These are phyloP conservation scores for Pantherophis vulpinus DNA, from an alignment of 2,797 vertebrate genomes.

Conservation along the genomic window DNA sequence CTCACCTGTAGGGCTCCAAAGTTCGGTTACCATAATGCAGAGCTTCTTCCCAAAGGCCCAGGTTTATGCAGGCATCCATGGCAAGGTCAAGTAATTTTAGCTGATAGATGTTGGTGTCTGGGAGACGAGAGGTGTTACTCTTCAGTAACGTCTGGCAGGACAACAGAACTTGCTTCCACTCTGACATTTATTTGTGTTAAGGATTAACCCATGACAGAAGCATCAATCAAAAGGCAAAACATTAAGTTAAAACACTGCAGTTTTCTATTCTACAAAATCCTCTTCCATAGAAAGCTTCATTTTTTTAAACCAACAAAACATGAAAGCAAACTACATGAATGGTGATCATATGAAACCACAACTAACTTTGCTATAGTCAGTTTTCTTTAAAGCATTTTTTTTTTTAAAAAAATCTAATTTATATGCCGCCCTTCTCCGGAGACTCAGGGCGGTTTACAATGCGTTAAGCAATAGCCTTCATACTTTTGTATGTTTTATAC, in stretches of 20 bases:
- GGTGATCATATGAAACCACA: background rate
- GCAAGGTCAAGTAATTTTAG: slow-evolving; percentile 84
- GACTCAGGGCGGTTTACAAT: too few species aligned
- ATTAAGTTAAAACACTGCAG: slow-evolving; percentile 25
- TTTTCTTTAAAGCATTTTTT: slow-evolving; percentile 10
- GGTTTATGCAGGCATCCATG: slow-evolving; percentile 85
- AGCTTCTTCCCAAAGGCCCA: slow-evolving; percentile 81
- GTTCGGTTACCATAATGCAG: slow-evolving; percentile 78
- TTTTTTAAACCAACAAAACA: slow-evolving; percentile 11
- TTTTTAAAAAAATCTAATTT: too few species aligned
- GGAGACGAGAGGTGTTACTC: slow-evolving; percentile 63
- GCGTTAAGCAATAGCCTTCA: too few species aligned
- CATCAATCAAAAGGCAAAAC: slow-evolving; percentile 38
- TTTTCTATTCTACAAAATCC: slow-evolving; percentile 44
- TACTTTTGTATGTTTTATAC: too few species aligned
- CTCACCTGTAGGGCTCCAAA: slow-evolving; percentile 76
- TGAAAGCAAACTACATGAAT: slow-evolving; percentile 1
- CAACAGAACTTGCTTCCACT: slow-evolving; percentile 76
- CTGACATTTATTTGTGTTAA: slow-evolving; percentile 77
- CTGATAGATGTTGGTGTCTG: slow-evolving; percentile 87
- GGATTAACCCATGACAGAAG: slow-evolving; percentile 60
- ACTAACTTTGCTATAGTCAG: slow-evolving; percentile 17
- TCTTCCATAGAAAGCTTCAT: slow-evolving; percentile 35
- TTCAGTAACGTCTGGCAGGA: slow-evolving; percentile 73
- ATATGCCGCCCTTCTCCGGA: too few species aligned